phyloP scores from a whole-genome alignment of 30 jellyfish, hydroid and myxozoan genomes.

The Mastigias papua region DNA sequence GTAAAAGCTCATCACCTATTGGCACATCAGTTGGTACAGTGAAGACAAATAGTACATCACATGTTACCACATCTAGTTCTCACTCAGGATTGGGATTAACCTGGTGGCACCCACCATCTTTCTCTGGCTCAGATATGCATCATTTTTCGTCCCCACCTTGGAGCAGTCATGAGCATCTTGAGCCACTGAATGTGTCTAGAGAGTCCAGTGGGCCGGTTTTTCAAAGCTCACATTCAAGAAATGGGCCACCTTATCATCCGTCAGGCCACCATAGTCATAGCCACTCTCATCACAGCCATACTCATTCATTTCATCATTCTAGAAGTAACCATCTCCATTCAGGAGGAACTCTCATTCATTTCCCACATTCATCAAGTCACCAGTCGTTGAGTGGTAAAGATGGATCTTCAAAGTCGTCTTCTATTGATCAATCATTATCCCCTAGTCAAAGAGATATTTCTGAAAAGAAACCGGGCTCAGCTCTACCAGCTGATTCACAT shows the following conservation, averaged over 20 bases:
- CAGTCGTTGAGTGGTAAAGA: conserved; percentile 43
- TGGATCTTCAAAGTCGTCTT: conserved; percentile 18
- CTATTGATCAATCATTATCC: conserved; percentile 13
- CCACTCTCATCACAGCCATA: conserved; percentile 36
- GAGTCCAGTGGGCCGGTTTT: conserved; percentile 43
- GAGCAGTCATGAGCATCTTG: conserved; percentile 74
- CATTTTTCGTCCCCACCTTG: conserved; percentile 65
- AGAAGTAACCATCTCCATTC: conserved; percentile 50
- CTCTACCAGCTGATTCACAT: background rate
- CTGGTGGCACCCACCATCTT: conserved; percentile 75
- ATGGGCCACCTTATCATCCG: conserved; percentile 59
- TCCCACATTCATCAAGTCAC: conserved; percentile 82
- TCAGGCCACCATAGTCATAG: conserved; percentile 44
- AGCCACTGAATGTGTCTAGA: conserved; percentile 49
- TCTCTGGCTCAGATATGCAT: conserved; percentile 56
- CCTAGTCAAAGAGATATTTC: conserved; percentile 34
- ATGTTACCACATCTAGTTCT: conserved; percentile 24
- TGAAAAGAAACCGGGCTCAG: conserved; percentile 7
- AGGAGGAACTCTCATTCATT: conserved; percentile 81
- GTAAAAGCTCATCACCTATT: conserved; percentile 18
- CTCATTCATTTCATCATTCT: conserved; percentile 57
- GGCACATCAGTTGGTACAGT: conserved; percentile 13
- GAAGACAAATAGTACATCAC: conserved; percentile 26
- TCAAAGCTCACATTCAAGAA: conserved; percentile 65
- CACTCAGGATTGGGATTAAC: conserved; percentile 47